A percentile compares a stretch with the other conserved stretches of the same genome.
These are phyloP conservation scores for Gallinago media DNA, from an alignment of 2,113 vertebrate genomes.

Conservation along the genomic window DNA sequence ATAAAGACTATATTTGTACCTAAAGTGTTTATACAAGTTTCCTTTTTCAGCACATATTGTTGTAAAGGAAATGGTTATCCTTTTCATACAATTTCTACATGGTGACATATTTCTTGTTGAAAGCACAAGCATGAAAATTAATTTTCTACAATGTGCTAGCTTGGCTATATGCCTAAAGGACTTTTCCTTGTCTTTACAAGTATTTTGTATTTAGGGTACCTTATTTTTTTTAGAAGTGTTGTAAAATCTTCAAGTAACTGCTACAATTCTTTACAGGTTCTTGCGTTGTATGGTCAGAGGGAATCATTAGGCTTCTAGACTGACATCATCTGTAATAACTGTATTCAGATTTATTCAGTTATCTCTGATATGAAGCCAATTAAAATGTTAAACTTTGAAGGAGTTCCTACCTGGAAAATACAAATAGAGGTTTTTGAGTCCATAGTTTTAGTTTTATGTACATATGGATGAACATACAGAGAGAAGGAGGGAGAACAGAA, in stretches of 20 bases:
- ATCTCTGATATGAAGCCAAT: background rate
- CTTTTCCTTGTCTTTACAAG: background rate
- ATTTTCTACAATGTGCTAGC: background rate
- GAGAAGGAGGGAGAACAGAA: background rate
- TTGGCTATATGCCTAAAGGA: background rate
- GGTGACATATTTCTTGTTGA: background rate
- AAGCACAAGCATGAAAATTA: slow-evolving; percentile 7
- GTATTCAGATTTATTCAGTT: background rate
- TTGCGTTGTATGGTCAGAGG: background rate
- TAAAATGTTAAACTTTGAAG: background rate
- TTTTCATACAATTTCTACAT: background rate
- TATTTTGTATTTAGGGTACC: background rate
- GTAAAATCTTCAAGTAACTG: background rate
- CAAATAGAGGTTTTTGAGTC: background rate
- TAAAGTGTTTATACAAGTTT: background rate
- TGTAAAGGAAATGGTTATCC: background rate
- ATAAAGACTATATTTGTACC: background rate
- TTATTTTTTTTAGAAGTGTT: background rate
- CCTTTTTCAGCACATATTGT: background rate
- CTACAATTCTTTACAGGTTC: background rate
- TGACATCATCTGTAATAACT: background rate
- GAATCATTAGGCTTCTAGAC: background rate
- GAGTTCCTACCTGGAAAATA: background rate
- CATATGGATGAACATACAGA: background rate
- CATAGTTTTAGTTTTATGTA: background rate